phyloP scores from a whole-genome alignment of 2,113 vertebrate genomes.

The Reinhardtius hippoglossoides region DNA sequence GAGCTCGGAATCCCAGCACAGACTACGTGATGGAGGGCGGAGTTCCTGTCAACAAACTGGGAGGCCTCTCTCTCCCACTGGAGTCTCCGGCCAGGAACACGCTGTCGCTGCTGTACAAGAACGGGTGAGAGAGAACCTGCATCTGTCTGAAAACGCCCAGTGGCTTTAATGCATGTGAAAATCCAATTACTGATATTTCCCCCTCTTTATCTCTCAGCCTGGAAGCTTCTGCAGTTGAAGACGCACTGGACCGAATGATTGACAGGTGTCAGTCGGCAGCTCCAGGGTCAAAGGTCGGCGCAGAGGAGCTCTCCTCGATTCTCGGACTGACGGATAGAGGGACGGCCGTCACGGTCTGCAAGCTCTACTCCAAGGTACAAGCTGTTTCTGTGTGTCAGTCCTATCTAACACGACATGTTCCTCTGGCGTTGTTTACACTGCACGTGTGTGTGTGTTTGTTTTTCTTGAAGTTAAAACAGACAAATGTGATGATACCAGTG shows the following conservation, averaged over 20 bases:
- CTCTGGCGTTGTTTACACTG: too few species aligned
- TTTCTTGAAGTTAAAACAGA: too few species aligned
- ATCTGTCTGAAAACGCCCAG: background rate
- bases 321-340: constrained; percentile 61
- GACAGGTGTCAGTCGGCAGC: constrained; percentile 66
- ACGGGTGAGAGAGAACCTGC: constrained; percentile 50
- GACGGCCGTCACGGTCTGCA: constrained; percentile 59
- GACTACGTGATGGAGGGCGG: constrained; percentile 87
- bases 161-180: background rate
- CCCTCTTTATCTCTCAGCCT: constrained; percentile 51
- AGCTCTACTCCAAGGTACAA: constrained; percentile 77
- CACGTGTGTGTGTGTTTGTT: too few species aligned
- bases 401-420: too few species aligned
- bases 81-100: constrained; percentile 83
- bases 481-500: too few species aligned
- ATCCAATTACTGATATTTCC: too few species aligned
- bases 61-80: constrained; percentile 83
- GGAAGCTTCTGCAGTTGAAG: constrained; percentile 34
- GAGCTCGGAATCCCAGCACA: constrained; percentile 86
- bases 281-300: constrained; percentile 17
- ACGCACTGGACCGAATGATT: constrained; percentile 61
- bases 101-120: constrained; percentile 58
- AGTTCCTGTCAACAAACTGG: constrained; percentile 84
- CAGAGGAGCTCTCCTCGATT: constrained; percentile 67
- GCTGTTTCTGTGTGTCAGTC: too few species aligned